Evolutionary conservation across 2,888 invertebrate species (phyloP).

Genomic region (Agrotis segetum): DNA sequence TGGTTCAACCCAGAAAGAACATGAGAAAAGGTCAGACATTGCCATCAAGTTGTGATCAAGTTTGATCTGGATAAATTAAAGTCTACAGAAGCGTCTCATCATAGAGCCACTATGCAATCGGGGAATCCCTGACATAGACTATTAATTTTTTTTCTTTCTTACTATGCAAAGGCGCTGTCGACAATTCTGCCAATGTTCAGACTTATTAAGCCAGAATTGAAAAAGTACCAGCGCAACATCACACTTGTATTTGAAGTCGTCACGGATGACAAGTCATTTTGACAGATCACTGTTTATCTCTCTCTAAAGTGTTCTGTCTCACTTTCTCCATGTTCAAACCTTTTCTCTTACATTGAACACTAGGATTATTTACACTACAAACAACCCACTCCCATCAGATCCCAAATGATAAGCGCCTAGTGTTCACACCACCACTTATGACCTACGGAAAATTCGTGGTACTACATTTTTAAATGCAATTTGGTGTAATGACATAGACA

Average conservation of each 20-base stretch:
- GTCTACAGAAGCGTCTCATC: too few relatives aligned
- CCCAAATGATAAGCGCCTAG: neutral
- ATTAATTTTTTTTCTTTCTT: too few relatives aligned
- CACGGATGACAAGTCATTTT: constrained; percentile 4
- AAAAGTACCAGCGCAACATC: too few relatives aligned
- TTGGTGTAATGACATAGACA: too few relatives aligned
- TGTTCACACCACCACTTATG: too few relatives aligned
- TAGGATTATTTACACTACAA: constrained; percentile 31
- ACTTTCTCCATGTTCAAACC: neutral
- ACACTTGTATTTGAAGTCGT: neutral
- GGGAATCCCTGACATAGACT: too few relatives aligned
- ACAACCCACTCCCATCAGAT: neutral
- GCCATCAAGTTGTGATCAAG: neutral
- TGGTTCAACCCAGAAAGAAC: constrained; percentile 3
- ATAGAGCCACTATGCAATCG: too few relatives aligned
- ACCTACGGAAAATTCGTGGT: too few relatives aligned
- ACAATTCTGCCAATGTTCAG: too few relatives aligned
- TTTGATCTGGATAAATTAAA: neutral
- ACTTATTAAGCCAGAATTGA: too few relatives aligned
- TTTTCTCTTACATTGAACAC: constrained; percentile 20
- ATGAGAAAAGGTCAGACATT: constrained; percentile 26
- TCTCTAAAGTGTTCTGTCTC: neutral
- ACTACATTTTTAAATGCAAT: too few relatives aligned
- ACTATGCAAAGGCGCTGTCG: too few relatives aligned
- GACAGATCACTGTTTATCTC: neutral